Percentiles rank a stretch among this genome's conserved stretches.
phyloP scores from a whole-genome alignment of 2,888 invertebrate species.

The Nezara viridula region DNA sequence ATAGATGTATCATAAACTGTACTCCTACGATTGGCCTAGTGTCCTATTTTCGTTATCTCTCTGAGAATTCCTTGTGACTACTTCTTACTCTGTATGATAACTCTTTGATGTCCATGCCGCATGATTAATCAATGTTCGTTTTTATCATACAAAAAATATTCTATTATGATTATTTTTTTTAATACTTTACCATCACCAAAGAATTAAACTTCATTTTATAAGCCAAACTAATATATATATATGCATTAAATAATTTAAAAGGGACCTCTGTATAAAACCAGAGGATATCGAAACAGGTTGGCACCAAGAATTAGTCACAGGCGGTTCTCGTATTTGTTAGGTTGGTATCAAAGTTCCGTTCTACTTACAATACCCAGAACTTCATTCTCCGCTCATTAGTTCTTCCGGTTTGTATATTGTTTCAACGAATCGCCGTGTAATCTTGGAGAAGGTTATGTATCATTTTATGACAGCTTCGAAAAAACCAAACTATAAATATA shows the following conservation, averaged over 20 bases:
- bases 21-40: neutral
- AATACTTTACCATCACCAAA: no score
- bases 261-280: no score
- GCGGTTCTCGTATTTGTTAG: slow-evolving; percentile 8
- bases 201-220: no score
- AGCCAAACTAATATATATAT: no score
- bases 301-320: slow-evolving; percentile 21
- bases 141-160: no score
- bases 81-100: neutral
- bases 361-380: slow-evolving; percentile 3
- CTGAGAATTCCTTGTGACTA: neutral
- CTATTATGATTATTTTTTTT: no score
- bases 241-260: no score
- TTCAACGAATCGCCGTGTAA: neutral
- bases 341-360: neutral
- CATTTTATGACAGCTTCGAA: no score
- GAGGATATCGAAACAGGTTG: neutral
- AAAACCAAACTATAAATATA: no score
- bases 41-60: slow-evolving; percentile 4
- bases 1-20: neutral
- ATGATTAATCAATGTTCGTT: neutral
- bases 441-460: neutral
- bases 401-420: neutral
- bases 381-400: neutral
- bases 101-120: neutral